phyloP scores from a whole-genome alignment of 2,113 vertebrate genomes.

The Recurvirostra avosetta region DNA sequence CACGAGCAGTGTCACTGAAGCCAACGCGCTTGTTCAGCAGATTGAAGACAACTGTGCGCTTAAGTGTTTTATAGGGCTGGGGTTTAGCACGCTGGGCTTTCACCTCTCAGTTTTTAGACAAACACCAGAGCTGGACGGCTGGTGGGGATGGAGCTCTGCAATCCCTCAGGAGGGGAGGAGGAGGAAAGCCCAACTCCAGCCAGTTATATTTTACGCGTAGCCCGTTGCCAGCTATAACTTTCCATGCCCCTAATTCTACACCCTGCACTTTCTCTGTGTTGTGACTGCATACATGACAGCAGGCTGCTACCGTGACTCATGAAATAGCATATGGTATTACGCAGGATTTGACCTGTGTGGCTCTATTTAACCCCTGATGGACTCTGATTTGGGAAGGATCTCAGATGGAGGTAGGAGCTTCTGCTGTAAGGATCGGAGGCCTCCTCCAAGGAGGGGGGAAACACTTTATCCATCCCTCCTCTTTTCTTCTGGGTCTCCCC shows the following conservation, averaged over 20 bases:
- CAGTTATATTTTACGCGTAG: not conserved
- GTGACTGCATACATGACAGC: fast-evolving
- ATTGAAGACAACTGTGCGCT: not conserved
- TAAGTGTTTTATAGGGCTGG: fast-evolving
- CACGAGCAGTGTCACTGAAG: fast-evolving
- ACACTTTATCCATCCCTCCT: not conserved
- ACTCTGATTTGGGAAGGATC: not conserved
- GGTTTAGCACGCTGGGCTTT: not conserved
- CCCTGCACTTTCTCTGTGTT: not conserved
- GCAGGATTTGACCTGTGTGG: not conserved
- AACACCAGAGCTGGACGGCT: not conserved
- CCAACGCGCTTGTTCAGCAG: not conserved
- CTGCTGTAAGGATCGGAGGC: not conserved
- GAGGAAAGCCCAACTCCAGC: not conserved
- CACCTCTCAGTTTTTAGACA: not conserved
- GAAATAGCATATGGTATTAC: fast-evolving
- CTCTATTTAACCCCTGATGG: not conserved
- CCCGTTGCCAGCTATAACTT: not conserved
- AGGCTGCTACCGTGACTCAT: not conserved
- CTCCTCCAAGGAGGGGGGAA: not conserved
- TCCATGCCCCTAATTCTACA: not conserved
- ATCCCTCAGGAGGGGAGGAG: not conserved
- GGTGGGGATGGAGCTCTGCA: not conserved
- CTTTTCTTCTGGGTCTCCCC: not conserved
- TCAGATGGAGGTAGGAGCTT: not conserved